Evolutionary conservation across 2,113 vertebrate genomes (phyloP).

Genomic region (Gila orcuttii): DNA sequence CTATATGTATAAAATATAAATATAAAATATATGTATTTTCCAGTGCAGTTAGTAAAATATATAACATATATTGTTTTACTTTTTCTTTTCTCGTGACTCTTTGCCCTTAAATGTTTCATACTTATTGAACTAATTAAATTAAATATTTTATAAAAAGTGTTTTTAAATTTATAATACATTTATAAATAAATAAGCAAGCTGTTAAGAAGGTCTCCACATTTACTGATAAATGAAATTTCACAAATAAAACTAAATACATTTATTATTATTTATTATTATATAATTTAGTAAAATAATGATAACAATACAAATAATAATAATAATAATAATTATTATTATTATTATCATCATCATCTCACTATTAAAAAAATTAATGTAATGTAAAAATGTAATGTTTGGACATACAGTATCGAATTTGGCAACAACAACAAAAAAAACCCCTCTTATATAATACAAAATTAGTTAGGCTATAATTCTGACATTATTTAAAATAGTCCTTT

Average conservation of each 20-base stretch:
- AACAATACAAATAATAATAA: too few species aligned
- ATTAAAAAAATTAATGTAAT: neutral
- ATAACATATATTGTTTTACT: neutral
- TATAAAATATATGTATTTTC: neutral
- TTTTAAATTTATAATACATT: neutral
- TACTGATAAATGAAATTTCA: neutral
- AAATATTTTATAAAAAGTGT: neutral
- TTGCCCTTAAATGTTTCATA: neutral
- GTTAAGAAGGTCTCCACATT: neutral
- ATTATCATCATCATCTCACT: neutral
- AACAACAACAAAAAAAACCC: too few species aligned
- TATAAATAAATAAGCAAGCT: neutral
- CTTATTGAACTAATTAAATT: too few species aligned
- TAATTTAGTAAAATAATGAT: neutral
- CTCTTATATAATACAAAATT: neutral
- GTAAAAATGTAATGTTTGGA: neutral
- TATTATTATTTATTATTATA: neutral
- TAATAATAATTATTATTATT: neutral
- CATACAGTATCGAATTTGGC: neutral
- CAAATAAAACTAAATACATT: neutral
- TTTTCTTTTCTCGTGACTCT: neutral
- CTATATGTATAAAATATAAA: neutral
- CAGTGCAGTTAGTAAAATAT: too few species aligned
- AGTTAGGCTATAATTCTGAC: neutral
- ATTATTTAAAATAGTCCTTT: constrained; percentile 30